Conservation (phyloP, 2,888 invertebrate species). For the Eupithecia tripunctaria region DNA sequence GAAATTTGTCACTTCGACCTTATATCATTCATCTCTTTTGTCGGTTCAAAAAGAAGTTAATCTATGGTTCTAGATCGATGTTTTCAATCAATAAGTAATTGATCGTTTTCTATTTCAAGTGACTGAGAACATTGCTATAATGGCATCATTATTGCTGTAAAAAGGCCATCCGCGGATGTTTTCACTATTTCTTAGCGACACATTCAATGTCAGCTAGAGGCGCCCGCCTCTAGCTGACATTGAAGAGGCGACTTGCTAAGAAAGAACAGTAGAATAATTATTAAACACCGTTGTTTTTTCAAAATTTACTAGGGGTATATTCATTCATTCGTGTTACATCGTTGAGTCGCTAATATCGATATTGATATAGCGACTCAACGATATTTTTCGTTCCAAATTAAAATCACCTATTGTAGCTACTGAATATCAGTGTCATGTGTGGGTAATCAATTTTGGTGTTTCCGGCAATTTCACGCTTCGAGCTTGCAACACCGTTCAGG, state of each 20-base stretch:
- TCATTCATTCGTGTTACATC: too few relatives aligned
- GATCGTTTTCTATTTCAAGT: not conserved
- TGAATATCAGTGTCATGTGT: not conserved
- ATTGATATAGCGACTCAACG: too few relatives aligned
- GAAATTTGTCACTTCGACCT: too few relatives aligned
- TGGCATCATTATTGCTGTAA: constrained; percentile 65
- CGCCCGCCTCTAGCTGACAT: too few relatives aligned
- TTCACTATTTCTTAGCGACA: constrained; percentile 61
- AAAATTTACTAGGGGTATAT: too few relatives aligned
- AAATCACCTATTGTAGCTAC: not conserved
- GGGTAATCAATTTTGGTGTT: not conserved
- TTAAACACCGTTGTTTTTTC: too few relatives aligned
- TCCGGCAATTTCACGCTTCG: not conserved
- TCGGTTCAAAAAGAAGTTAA: not conserved
- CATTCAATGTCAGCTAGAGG: constrained; percentile 56
- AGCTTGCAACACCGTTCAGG: not conserved
- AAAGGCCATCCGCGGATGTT: constrained; percentile 55
- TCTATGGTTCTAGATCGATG: not conserved
- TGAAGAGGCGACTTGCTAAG: too few relatives aligned
- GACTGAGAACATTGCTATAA: constrained; percentile 73
- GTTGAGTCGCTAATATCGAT: too few relatives aligned
- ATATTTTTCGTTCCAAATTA: too few relatives aligned
- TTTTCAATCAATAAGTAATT: not conserved
- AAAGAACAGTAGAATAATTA: too few relatives aligned
- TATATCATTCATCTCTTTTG: not conserved